These are phyloP conservation scores for Caenorhabditis plicata DNA, from an alignment of 2,888 invertebrate genomes.

Conservation along the genomic window DNA sequence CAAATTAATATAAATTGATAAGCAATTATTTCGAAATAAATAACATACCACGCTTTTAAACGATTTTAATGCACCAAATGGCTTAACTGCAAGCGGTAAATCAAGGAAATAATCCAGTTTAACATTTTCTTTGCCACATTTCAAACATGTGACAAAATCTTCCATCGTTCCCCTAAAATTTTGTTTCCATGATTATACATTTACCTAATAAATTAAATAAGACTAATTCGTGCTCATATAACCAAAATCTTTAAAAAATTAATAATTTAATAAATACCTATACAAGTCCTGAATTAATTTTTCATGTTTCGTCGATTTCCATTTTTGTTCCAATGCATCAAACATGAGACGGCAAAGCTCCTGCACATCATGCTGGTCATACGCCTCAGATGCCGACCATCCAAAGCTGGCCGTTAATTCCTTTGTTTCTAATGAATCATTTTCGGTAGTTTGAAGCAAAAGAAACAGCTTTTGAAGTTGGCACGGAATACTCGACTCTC, in stretches of 20 bases:
- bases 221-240: too few relatives aligned
- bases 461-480: slow-evolving; percentile 84
- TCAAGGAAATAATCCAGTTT: slow-evolving; percentile 82
- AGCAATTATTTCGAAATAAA: too few relatives aligned
- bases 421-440: slow-evolving; percentile 81
- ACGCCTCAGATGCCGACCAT: slow-evolving; percentile 85
- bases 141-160: slow-evolving; percentile 83
- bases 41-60: slow-evolving; percentile 77
- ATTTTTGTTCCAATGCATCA: slow-evolving; percentile 82
- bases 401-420: slow-evolving; percentile 85
- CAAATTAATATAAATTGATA: too few relatives aligned
- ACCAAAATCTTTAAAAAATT: background rate
- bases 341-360: slow-evolving; percentile 87
- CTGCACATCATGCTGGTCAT: slow-evolving; percentile 90
- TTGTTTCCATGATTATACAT: background rate
- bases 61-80: slow-evolving; percentile 78
- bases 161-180: slow-evolving; percentile 74
- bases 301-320: slow-evolving; percentile 77
- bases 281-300: slow-evolving; percentile 81
- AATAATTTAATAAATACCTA: slow-evolving; percentile 65
- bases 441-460: slow-evolving; percentile 80
- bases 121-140: slow-evolving; percentile 80
- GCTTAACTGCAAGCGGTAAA: slow-evolving; percentile 81
- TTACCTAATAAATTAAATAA: background rate
- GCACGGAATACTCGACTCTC: slow-evolving; percentile 79